Conservation (phyloP, 2,888 invertebrate genomes). For the Miltochrista miniata region DNA sequence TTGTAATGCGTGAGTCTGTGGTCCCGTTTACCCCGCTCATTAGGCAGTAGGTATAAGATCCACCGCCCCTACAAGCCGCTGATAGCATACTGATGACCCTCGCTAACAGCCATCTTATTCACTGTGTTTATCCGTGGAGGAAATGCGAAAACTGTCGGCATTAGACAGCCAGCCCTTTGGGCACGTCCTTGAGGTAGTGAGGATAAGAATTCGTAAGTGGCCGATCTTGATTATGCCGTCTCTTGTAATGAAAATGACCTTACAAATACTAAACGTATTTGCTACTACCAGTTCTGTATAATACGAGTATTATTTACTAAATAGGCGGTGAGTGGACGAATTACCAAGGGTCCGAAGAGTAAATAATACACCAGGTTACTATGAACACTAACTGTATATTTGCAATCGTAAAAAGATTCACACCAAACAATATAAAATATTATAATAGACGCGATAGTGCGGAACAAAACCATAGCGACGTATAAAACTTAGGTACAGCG, state of each 20-base stretch:
- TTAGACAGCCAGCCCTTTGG: conserved; percentile 8
- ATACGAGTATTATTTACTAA: too few relatives aligned
- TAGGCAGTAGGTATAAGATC: conserved; percentile 27
- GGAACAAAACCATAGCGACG: too few relatives aligned
- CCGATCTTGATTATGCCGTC: conserved; percentile 21
- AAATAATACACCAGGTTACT: too few relatives aligned
- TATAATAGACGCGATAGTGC: too few relatives aligned
- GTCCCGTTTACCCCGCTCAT: conserved; percentile 27
- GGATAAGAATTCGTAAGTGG: conserved; percentile 27
- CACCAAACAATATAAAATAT: too few relatives aligned
- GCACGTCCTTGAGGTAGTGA: conserved; percentile 15
- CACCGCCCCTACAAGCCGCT: conserved; percentile 9
- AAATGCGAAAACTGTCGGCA: conserved; percentile 9
- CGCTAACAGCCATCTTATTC: neutral
- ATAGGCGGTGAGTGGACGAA: too few relatives aligned
- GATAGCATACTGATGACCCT: conserved; percentile 27
- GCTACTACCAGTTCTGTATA: too few relatives aligned
- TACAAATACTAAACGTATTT: too few relatives aligned
- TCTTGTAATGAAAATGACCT: neutral
- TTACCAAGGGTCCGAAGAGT: too few relatives aligned
- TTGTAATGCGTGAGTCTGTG: conserved; percentile 7
- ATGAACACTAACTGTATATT: too few relatives aligned
- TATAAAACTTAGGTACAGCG: too few relatives aligned
- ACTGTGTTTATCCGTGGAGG: conserved; percentile 8
- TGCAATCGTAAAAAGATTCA: too few relatives aligned